Conservation (phyloP, 92 coral and sea anemone genomes). For the Siderastrea siderea region DNA sequence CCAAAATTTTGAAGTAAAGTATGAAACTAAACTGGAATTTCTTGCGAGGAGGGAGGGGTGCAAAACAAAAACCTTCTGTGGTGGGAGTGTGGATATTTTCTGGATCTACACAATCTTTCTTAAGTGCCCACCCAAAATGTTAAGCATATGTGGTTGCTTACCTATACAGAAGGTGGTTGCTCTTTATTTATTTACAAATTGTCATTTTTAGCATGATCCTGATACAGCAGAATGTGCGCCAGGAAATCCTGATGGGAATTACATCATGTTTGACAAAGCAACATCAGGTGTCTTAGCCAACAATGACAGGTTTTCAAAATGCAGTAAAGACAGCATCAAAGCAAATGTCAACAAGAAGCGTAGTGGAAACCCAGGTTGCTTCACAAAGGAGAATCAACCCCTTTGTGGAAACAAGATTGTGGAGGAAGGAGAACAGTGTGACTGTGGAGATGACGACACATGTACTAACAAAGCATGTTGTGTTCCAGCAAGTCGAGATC, state of each 20-base stretch:
- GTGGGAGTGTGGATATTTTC: no score
- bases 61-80: no score
- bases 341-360: conserved; percentile 81
- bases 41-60: no score
- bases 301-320: conserved; percentile 87
- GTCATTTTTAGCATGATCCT: conserved; percentile 86
- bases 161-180: no score
- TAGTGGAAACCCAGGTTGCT: conserved; percentile 34
- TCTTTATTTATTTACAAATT: not conserved
- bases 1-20: no score
- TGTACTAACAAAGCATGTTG: conserved; percentile 78
- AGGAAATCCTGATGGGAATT: conserved; percentile 86
- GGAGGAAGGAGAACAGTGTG: conserved; percentile 86
- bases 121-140: no score
- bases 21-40: no score
- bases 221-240: conserved; percentile 78
- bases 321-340: conserved; percentile 84
- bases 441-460: conserved; percentile 79
- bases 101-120: no score
- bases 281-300: conserved; percentile 89
- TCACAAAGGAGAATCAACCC: conserved; percentile 44
- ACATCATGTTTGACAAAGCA: conserved; percentile 94
- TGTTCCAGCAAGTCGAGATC: conserved; percentile 53
- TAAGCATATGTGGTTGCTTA: no score
- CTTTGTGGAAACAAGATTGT: conserved; percentile 92